A percentile compares a stretch with the other conserved stretches of the same genome.
Conservation (phyloP, 35 echinoderm and acorn worm genomes). For the Lytechinus pictus region DNA sequence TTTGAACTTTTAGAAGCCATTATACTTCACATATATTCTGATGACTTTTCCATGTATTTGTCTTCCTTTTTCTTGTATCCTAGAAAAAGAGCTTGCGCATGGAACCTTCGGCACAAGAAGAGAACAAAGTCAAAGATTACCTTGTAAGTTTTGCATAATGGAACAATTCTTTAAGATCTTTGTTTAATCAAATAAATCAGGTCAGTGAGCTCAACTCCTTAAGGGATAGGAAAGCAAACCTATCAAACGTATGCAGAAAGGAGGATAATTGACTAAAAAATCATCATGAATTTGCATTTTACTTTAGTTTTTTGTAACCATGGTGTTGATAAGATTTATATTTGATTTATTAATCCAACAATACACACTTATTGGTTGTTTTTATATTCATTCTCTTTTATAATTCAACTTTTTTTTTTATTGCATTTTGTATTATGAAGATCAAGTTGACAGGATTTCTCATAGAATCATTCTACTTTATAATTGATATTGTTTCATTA, state of each 20-base stretch:
- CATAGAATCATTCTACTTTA: not conserved
- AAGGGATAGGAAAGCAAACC: not conserved
- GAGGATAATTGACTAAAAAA: not conserved
- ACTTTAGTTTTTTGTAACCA: not conserved
- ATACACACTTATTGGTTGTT: no score
- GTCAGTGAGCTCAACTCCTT: not conserved
- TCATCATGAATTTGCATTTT: not conserved
- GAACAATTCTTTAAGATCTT: not conserved
- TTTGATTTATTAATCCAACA: no score
- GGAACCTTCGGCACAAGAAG: constrained; percentile 15
- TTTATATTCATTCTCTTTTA: no score
- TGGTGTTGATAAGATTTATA: no score
- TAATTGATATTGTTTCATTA: no score
- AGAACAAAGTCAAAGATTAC: not conserved
- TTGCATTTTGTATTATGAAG: no score
- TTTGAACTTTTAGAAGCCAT: not conserved
- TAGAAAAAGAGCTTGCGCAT: constrained; percentile 23
- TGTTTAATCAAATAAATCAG: no score
- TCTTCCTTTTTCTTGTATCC: constrained; percentile 15
- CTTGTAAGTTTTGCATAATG: not conserved
- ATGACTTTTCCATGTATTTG: not conserved
- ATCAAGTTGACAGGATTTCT: no score
- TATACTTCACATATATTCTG: not conserved
- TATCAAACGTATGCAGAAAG: not conserved
- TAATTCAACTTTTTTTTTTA: no score